Conservation (phyloP, 2,113 vertebrate genomes). For the Phylloscopus trochiloides region DNA sequence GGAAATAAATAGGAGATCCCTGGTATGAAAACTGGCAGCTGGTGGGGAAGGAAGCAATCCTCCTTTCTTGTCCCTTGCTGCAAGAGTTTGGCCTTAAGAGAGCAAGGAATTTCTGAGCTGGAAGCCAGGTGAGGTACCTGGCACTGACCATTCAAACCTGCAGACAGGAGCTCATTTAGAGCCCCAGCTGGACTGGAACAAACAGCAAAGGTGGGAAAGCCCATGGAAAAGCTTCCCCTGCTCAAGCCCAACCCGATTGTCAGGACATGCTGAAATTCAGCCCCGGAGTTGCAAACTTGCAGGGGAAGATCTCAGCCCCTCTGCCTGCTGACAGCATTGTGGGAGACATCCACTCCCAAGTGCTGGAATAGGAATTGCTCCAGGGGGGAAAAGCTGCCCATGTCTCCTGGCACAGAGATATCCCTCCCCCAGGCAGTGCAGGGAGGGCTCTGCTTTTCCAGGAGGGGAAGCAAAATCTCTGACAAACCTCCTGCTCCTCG, state of each 20-base stretch:
- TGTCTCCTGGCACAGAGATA: neutral
- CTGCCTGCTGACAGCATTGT: neutral
- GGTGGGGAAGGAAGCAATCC: neutral
- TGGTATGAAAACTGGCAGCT: neutral
- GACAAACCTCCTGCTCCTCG: rapidly evolving
- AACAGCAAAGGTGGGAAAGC: neutral
- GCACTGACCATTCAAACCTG: neutral
- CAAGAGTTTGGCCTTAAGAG: neutral
- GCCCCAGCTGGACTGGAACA: neutral
- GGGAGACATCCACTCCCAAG: neutral
- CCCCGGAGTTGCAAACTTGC: neutral
- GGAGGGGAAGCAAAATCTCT: neutral
- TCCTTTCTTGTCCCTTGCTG: neutral
- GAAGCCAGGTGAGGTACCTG: neutral
- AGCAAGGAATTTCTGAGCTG: neutral
- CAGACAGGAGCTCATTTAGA: neutral
- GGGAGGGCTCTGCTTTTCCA: neutral
- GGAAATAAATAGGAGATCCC: neutral
- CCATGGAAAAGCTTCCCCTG: neutral
- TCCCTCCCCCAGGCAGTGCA: neutral
- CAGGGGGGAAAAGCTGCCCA: neutral
- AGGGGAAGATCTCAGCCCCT: neutral
- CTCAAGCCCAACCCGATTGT: neutral
- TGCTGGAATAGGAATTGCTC: neutral
- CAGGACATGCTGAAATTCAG: neutral